These are phyloP conservation scores for Ailuropoda melanoleuca DNA, from an alignment of 2,113 vertebrate genomes.

Conservation along the genomic window DNA sequence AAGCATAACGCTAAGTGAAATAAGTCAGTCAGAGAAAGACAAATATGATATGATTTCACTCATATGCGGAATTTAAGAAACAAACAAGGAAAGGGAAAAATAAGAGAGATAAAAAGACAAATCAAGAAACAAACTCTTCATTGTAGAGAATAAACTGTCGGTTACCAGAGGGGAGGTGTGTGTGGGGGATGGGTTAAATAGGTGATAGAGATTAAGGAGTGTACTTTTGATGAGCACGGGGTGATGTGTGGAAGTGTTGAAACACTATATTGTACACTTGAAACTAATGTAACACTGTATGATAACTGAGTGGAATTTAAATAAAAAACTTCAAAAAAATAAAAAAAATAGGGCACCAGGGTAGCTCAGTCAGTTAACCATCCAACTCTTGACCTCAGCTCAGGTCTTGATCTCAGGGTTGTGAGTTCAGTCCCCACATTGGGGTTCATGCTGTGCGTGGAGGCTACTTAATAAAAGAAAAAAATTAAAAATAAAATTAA, in stretches of 20 bases:
- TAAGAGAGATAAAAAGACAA: background rate
- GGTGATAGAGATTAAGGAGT: background rate
- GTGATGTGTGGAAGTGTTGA: background rate
- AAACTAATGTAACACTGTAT: background rate
- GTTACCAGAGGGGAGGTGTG: background rate
- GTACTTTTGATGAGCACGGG: background rate
- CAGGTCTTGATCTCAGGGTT: background rate
- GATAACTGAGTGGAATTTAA: background rate
- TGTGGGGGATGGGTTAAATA: background rate
- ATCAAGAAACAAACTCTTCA: background rate
- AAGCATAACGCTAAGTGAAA: background rate
- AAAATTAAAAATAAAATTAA: too few relatives aligned
- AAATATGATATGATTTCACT: background rate
- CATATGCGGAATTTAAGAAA: background rate
- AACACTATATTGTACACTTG: background rate
- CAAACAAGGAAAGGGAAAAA: background rate
- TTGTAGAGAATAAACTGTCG: background rate
- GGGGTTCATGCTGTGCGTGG: background rate
- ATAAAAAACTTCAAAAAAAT: background rate
- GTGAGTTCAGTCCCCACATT: background rate
- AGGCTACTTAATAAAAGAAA: background rate
- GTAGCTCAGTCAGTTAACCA: background rate
- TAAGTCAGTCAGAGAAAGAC: background rate
- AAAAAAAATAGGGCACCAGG: background rate
- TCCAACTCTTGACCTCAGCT: too few relatives aligned